Evolutionary conservation across 2,888 invertebrate genomes (phyloP).

Genomic region (Oligia latruncula): DNA sequence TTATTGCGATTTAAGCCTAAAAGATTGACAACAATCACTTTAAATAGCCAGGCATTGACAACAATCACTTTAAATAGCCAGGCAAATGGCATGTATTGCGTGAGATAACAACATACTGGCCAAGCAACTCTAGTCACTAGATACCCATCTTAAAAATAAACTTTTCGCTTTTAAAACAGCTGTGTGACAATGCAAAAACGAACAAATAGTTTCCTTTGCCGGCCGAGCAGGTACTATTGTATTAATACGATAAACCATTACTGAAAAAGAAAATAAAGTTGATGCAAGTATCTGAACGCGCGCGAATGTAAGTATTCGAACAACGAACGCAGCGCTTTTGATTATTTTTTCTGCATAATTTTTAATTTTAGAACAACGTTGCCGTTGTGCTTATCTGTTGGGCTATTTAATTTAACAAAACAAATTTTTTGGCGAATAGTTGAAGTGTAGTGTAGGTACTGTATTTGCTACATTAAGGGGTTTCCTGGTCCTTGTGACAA

Average conservation of each 20-base stretch:
- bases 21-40: slow-evolving; percentile 37
- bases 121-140: slow-evolving; percentile 58
- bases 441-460: not conserved
- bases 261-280: slow-evolving; percentile 69
- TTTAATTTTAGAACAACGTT: not conserved
- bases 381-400: not conserved
- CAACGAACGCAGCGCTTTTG: slow-evolving; percentile 35
- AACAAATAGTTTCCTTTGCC: slow-evolving; percentile 61
- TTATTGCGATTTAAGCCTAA: not conserved
- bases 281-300: slow-evolving; percentile 70
- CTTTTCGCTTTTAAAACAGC: slow-evolving; percentile 71
- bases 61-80: slow-evolving; percentile 29
- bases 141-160: slow-evolving; percentile 72
- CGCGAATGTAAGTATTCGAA: slow-evolving; percentile 42
- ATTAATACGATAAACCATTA: slow-evolving; percentile 79
- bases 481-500: not conserved
- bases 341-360: slow-evolving; percentile 11
- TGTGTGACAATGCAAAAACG: slow-evolving; percentile 72
- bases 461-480: not conserved
- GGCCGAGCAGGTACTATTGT: slow-evolving; percentile 77
- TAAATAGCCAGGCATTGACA: slow-evolving; percentile 32
- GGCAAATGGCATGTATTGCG: slow-evolving; percentile 54
- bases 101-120: slow-evolving; percentile 61
- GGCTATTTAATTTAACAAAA: not conserved
- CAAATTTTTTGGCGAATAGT: not conserved